phyloP scores from a whole-genome alignment of 2,113 vertebrate species.

The Pachypanchax playfairii region DNA sequence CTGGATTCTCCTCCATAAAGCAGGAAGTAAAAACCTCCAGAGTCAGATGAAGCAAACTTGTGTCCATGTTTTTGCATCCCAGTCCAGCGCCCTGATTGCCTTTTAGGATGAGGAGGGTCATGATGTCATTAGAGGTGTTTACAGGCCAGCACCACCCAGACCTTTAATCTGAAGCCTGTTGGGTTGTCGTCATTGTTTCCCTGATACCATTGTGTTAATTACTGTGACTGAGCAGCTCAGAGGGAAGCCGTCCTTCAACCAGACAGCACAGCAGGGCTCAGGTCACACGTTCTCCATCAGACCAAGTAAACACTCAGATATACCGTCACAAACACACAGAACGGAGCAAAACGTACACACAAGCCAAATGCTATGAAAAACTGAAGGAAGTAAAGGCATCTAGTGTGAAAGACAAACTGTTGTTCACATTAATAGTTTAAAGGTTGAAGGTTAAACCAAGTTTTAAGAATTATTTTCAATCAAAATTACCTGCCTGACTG shows the following conservation, averaged over 20 bases:
- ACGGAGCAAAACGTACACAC: neutral
- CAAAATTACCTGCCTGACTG: too few species aligned
- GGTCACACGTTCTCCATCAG: rapidly evolving
- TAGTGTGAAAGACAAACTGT: too few species aligned
- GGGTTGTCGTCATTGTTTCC: constrained; percentile 78
- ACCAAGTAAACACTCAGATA: neutral
- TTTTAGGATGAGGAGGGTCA: constrained; percentile 26
- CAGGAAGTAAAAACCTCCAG: neutral
- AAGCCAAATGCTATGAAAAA: neutral
- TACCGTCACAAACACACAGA: neutral
- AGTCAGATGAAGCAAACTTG: neutral
- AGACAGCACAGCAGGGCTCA: constrained; percentile 2
- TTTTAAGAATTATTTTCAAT: too few species aligned
- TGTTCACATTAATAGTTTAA: too few species aligned
- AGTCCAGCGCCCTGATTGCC: constrained; percentile 22
- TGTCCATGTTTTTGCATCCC: neutral
- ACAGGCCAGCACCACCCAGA: constrained; percentile 73
- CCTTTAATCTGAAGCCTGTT: constrained; percentile 83
- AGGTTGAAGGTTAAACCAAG: too few species aligned
- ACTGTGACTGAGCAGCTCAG: constrained; percentile 64
- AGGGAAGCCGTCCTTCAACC: constrained; percentile 71
- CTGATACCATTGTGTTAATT: constrained; percentile 79
- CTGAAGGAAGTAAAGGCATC: too few species aligned
- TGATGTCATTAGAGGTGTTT: constrained; percentile 73
- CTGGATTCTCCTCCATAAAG: neutral